These are phyloP conservation scores for Puma concolor DNA, from an alignment of 2,113 vertebrate species.

Conservation along the genomic window DNA sequence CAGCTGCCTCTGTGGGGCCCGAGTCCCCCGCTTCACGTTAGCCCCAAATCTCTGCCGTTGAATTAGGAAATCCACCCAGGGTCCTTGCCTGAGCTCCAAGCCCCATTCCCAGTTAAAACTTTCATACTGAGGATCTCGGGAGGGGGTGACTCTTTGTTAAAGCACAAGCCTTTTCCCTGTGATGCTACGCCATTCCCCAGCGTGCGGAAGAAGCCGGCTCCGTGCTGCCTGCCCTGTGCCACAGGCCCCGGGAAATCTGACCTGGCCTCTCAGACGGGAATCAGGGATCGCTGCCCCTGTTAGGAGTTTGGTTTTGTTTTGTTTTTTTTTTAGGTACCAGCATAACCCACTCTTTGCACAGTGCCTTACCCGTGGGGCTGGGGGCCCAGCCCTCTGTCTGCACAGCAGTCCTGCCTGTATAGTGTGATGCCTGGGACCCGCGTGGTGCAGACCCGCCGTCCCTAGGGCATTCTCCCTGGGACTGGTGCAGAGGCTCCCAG, in stretches of 20 bases:
- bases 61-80: neutral
- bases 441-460: neutral
- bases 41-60: neutral
- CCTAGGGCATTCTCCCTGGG: neutral
- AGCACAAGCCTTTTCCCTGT: neutral
- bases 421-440: neutral
- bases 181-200: neutral
- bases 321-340: neutral
- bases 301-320: neutral
- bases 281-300: neutral
- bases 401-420: neutral
- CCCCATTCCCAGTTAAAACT: neutral
- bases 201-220: neutral
- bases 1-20: neutral
- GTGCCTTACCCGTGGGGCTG: neutral
- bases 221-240: neutral
- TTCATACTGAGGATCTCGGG: neutral
- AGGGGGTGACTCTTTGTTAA: neutral
- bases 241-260: neutral
- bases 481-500: neutral
- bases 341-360: neutral
- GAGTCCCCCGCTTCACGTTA: rapidly evolving
- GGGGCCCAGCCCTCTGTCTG: neutral
- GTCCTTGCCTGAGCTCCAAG: neutral
- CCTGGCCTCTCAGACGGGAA: neutral